Base-by-base conservation (phyloP, 1,140 invertebrate species). In the Drosophila repleta region DNA sequence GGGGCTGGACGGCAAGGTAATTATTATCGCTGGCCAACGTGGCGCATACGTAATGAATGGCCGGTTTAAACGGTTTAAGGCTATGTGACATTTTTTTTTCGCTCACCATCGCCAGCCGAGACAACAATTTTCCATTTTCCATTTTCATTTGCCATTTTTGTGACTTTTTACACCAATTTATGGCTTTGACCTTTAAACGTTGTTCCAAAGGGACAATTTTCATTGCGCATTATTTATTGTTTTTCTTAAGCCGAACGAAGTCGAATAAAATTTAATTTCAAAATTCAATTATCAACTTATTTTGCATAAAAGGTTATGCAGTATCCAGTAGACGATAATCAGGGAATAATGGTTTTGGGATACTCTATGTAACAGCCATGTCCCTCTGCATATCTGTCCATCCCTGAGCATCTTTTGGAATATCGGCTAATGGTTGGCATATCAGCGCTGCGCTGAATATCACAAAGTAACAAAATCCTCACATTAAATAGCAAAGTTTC, bases 1-100 rank as follows among this genome's bases (percentile, higher is more conserved):
- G 66, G 58, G 18, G n/a, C 15, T 62, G 20, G 20, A 63, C 29
- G 68, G 39, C 24, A 61, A 61, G 76, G 73, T 84, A 85, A 84
- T 85, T 85, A 85, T 80, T 85, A 77, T 80, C 65, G 62, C 61
- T 79, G 80, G 69, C 56, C 68, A 74, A 45, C 68, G 48, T 45
- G 55, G 52, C 72, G 76, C 64, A 79, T 84, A 76, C 68, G 81
- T 84, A 74, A 84, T 65, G 66, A 85, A 85, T 85, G 73, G 32
- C 39, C 37, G 51, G 65, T 52, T 68, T 75, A 65, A 72, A 78
- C 55, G 74, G 69, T 78, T 78, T 78, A 78, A 82, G 77, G 79
- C 69, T 68, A 73, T 68, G 64, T 57, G 48, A 79, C 64, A 62
- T 62, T 73, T 63, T 68, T 62, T 35, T 29, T 58, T 15, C 41